Evolutionary conservation across 2,888 invertebrate genomes (phyloP), one percentile per base, ranked within the genome.

Genomic region (Gymnocheta viridis): DNA sequence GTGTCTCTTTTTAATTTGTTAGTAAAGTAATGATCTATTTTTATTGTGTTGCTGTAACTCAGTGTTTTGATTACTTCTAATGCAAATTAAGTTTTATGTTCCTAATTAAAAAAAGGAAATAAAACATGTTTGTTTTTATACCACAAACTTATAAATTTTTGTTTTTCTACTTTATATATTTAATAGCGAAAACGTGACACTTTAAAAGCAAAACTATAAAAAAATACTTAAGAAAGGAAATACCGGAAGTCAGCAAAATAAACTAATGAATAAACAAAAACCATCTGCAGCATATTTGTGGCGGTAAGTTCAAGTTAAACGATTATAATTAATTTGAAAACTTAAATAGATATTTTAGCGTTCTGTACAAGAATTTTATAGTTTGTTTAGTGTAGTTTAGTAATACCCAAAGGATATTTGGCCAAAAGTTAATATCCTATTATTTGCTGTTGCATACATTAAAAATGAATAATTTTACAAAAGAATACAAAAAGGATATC

Each of bases 171-270:
- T 67, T n/a, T 38, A 9, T 2, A 10, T 22, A 74, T 80, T 83
- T 70, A 70, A 80, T 76, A 80, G 69, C 35, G 54, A 76, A 80
- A 83, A 66, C 80, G 79, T 80, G 79, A 76, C 64, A 64, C 41
- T 49, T 62, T 56, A 58, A 5, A 44, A 56, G 17, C 0, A 58
- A 66, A 12, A 0, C n/a, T n/a, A n/a, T 27, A 35, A 49, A 41
- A 44, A 51, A 51, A 0, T 19, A 17, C n/a, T 32, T 5, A 27
- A 60, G 64, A 58, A 47, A 58, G 38, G 19, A 74, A 64, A 60
- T 56, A 66, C 72, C 60, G 77, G 58, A 82, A 77, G 67, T 77
- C 70, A 66, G 76, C 64, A 72, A 76, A 76, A 82, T 58, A n/a
- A 41, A 62, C 27, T 54, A 56, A 44, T 41, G 17, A 70, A 66